These are phyloP conservation scores for Lycaon pictus DNA, from an alignment of 2,113 vertebrate genomes.

Conservation along the genomic window DNA sequence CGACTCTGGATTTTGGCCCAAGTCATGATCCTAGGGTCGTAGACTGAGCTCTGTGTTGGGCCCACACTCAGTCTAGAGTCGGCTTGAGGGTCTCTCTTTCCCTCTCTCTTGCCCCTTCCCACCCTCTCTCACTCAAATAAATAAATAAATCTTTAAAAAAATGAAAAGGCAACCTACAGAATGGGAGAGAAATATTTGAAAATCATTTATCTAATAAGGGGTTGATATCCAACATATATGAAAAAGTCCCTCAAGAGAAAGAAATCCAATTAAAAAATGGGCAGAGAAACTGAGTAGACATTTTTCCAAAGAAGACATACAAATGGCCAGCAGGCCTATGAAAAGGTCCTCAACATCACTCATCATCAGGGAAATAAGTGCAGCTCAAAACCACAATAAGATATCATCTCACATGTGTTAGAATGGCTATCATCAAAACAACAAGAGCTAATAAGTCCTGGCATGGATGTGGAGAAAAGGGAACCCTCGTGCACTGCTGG, in stretches of 20 bases:
- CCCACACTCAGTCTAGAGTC: too few relatives aligned
- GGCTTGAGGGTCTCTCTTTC: background rate
- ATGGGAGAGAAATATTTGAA: background rate
- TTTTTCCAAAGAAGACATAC: background rate
- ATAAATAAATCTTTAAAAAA: background rate
- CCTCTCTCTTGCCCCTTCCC: background rate
- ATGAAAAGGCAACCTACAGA: background rate
- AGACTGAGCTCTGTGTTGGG: background rate
- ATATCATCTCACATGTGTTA: background rate
- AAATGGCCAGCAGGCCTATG: background rate
- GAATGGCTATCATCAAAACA: background rate
- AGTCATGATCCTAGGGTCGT: background rate
- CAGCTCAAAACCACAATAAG: slow-evolving; percentile 18
- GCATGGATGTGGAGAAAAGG: background rate
- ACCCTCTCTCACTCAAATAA: background rate
- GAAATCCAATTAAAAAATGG: background rate
- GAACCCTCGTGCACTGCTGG: background rate
- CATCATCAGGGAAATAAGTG: background rate
- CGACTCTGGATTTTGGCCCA: background rate
- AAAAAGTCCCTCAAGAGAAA: background rate
- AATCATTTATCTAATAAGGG: background rate
- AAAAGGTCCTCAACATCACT: background rate
- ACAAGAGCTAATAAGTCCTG: background rate
- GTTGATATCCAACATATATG: background rate
- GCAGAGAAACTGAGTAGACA: background rate